Evolutionary conservation across 1,140 invertebrate species (phyloP).

Genomic region (Hylaeus volcanicus): DNA sequence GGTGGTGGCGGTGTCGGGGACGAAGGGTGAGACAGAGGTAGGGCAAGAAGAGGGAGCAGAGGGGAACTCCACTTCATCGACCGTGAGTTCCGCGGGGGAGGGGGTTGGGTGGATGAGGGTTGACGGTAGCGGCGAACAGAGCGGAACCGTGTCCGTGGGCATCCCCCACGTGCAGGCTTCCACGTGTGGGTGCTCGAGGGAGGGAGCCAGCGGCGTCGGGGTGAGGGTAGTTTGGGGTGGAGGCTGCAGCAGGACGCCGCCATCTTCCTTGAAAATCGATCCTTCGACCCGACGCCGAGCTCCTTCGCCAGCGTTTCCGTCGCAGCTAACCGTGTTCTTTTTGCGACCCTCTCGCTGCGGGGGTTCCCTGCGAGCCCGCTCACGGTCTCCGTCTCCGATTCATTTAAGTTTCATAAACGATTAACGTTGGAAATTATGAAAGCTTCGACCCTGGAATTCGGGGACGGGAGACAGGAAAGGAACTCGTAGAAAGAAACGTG

Average conservation of each 20-base stretch:
- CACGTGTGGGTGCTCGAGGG: background rate
- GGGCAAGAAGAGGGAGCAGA: background rate
- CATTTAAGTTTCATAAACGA: slow-evolving; percentile 38
- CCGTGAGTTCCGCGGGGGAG: slow-evolving; percentile 34
- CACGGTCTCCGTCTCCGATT: background rate
- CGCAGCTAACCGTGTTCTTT: background rate
- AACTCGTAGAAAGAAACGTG: background rate
- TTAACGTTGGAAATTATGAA: background rate
- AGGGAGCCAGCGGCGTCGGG: background rate
- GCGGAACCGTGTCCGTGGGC: background rate
- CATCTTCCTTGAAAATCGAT: slow-evolving; percentile 57
- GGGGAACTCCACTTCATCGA: slow-evolving; percentile 54
- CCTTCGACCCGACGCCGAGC: slow-evolving; percentile 39
- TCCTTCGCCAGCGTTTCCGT: slow-evolving; percentile 27
- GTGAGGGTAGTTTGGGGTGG: slow-evolving; percentile 13
- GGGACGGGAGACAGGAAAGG: background rate
- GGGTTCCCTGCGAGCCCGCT: slow-evolving; percentile 7
- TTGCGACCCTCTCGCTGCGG: background rate
- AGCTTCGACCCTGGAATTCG: too few relatives aligned
- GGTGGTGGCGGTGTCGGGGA: background rate
- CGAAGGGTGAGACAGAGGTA: background rate
- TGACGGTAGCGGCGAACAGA: slow-evolving; percentile 10
- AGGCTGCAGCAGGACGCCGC: slow-evolving; percentile 48
- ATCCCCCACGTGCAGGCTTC: background rate
- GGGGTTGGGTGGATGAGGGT: background rate